Percentiles rank a stretch among this genome's conserved stretches.
Conservation (phyloP, 2,113 vertebrate genomes). For the Tychaedon coryphoeus region DNA sequence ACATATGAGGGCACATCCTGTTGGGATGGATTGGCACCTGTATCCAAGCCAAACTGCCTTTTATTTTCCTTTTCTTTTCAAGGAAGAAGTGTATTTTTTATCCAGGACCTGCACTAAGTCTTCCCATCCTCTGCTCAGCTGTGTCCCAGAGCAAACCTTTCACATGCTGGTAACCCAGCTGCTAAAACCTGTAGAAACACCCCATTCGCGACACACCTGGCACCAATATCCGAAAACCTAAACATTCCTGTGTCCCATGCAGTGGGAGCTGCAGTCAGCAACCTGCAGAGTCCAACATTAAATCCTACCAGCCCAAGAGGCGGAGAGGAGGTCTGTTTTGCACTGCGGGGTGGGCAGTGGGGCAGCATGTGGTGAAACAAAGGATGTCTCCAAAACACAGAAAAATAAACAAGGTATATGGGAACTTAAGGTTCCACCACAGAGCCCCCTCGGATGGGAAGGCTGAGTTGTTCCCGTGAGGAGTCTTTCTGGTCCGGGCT, state of each 20-base stretch:
- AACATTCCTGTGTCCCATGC: rapidly evolving
- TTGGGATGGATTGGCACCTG: neutral
- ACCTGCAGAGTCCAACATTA: neutral
- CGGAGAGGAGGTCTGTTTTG: rapidly evolving
- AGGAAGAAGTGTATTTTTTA: neutral
- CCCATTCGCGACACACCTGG: rapidly evolving
- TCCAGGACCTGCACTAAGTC: neutral
- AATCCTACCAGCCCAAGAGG: neutral
- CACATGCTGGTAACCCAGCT: neutral
- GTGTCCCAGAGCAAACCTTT: neutral
- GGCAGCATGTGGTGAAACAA: neutral
- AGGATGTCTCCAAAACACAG: neutral
- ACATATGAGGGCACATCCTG: rapidly evolving
- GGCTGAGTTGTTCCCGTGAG: too few species aligned
- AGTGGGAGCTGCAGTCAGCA: neutral
- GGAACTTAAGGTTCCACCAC: neutral
- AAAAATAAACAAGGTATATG: neutral
- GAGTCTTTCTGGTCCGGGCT: neutral
- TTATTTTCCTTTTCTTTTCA: neutral
- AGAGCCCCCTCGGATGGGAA: neutral
- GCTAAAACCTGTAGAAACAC: neutral
- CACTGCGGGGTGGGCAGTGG: rapidly evolving
- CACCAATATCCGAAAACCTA: neutral
- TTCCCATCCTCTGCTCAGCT: neutral
- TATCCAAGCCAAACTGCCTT: neutral